Conservation (phyloP, 2,797 vertebrate species). For the Brotogeris chrysoptera region DNA sequence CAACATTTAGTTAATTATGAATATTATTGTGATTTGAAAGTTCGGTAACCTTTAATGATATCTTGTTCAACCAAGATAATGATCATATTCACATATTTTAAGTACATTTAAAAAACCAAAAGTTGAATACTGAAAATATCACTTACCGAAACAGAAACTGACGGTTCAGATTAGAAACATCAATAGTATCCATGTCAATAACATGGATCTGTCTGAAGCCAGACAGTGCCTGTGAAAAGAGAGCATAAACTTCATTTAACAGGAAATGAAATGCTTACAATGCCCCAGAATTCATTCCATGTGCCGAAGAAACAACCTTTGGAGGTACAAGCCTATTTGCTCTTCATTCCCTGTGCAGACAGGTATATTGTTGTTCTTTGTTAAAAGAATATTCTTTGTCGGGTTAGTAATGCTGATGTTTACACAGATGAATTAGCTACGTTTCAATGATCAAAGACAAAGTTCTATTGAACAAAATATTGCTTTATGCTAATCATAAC, state of each 20-base stretch:
- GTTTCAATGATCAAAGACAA: neutral
- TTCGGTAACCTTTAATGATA: neutral
- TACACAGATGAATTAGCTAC: neutral
- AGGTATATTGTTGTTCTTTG: neutral
- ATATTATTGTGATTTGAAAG: neutral
- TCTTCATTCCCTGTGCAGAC: neutral
- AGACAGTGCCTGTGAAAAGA: conserved; percentile 85
- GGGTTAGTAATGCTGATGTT: neutral
- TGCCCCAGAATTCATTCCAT: neutral
- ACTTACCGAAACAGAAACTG: conserved; percentile 98
- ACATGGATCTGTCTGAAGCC: conserved; percentile 98
- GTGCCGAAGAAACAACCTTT: neutral
- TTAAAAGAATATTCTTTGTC: neutral
- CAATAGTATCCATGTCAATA: conserved; percentile 98
- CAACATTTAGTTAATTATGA: neutral
- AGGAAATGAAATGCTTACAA: neutral
- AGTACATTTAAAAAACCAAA: neutral
- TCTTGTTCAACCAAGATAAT: neutral
- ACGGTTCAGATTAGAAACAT: conserved; percentile 96
- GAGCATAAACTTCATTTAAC: neutral
- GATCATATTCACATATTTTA: neutral
- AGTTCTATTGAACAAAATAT: neutral
- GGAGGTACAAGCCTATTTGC: neutral
- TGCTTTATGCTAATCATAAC: neutral
- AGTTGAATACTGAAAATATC: neutral